These are phyloP conservation scores for Netelia fuscicornis DNA, from an alignment of 2,888 invertebrate species.

Conservation along the genomic window DNA sequence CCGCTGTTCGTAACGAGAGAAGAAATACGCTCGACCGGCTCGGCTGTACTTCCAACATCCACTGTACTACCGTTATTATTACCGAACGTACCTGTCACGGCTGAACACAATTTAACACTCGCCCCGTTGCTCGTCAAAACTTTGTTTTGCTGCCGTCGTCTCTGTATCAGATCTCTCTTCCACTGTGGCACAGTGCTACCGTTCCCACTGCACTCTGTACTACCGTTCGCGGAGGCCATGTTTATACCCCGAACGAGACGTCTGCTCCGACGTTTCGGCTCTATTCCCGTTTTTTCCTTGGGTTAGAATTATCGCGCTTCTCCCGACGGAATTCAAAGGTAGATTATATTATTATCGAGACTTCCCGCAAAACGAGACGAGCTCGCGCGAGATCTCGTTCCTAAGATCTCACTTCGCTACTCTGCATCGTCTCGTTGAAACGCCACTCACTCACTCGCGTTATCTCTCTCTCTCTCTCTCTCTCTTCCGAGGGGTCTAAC, in stretches of 20 bases:
- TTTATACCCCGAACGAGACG: constrained; percentile 25
- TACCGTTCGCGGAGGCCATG: constrained; percentile 68
- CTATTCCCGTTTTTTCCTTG: background rate
- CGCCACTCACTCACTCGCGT: background rate
- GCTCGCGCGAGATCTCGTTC: background rate
- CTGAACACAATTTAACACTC: constrained; percentile 76
- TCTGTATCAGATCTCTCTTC: constrained; percentile 93
- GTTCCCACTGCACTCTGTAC: constrained; percentile 54
- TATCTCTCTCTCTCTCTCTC: background rate
- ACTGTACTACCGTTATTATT: constrained; percentile 53
- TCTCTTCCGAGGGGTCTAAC: background rate
- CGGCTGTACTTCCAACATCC: constrained; percentile 12
- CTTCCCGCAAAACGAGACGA: background rate
- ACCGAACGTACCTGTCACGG: constrained; percentile 70
- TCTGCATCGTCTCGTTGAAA: background rate
- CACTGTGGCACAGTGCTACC: constrained; percentile 89
- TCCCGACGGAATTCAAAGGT: constrained; percentile 14
- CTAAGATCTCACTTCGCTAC: background rate
- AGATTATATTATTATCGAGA: constrained; percentile 4
- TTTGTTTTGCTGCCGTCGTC: constrained; percentile 87
- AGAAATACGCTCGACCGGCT: constrained; percentile 51
- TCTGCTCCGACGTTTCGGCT: constrained; percentile 26
- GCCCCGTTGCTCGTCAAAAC: constrained; percentile 78
- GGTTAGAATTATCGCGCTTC: background rate
- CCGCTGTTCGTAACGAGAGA: background rate